Evolutionary conservation across 1,140 invertebrate genomes (phyloP).

Genomic region (Trachelipus rathkii): DNA sequence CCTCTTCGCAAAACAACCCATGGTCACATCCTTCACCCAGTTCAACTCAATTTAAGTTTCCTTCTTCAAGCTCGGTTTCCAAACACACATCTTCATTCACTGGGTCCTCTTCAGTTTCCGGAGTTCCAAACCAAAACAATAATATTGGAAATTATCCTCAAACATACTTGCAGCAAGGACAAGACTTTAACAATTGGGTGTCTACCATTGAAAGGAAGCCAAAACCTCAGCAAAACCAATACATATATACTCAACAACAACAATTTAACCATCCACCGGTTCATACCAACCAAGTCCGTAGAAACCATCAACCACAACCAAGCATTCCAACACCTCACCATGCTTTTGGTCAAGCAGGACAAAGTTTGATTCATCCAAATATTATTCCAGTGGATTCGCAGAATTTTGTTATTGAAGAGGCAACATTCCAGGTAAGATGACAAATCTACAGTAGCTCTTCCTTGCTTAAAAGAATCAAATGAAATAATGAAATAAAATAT

Average conservation of each 20-base stretch:
- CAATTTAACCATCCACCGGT: not conserved
- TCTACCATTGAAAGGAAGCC: not conserved
- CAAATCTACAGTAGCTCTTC: no score
- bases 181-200: not conserved
- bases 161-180: not conserved
- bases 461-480: no score
- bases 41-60: not conserved
- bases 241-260: not conserved
- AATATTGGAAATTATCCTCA: not conserved
- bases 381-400: not conserved
- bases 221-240: not conserved
- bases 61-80: not conserved
- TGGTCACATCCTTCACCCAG: not conserved
- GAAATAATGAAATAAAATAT: no score
- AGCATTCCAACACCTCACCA: slow-evolving; percentile 1
- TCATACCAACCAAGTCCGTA: not conserved
- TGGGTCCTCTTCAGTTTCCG: not conserved
- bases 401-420: not conserved
- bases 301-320: not conserved
- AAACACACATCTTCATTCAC: not conserved
- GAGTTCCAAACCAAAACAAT: not conserved
- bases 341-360: not conserved
- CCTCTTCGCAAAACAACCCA: not conserved
- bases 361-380: not conserved
- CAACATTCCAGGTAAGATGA: not conserved